Conservation (phyloP, 2,113 vertebrate genomes). For the Sciurus niger region DNA sequence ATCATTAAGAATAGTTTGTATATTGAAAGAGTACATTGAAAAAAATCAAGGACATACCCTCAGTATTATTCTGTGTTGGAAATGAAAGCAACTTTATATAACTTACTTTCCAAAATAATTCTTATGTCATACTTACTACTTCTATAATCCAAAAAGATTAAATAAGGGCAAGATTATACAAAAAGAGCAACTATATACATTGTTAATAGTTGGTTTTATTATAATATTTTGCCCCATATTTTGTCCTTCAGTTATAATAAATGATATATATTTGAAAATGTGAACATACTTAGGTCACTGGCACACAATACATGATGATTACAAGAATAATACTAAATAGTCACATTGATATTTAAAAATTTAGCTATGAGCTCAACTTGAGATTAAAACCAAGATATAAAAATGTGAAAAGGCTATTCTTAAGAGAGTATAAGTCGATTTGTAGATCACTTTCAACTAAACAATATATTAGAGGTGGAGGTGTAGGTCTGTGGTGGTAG, state of each 20-base stretch:
- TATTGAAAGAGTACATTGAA: neutral
- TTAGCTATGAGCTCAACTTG: neutral
- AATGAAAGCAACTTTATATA: neutral
- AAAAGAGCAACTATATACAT: neutral
- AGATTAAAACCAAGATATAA: neutral
- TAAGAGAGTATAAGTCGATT: neutral
- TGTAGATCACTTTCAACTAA: neutral
- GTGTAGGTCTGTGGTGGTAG: too few species aligned
- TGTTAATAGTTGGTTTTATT: neutral
- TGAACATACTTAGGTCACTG: neutral
- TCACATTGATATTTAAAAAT: neutral
- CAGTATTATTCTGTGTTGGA: neutral
- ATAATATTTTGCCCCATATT: neutral
- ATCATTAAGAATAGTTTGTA: neutral
- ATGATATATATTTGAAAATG: neutral
- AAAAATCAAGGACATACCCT: neutral
- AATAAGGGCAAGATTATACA: neutral
- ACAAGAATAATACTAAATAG: neutral
- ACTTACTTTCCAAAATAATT: neutral
- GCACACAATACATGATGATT: neutral
- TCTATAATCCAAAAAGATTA: neutral
- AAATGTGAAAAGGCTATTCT: neutral
- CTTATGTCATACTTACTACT: neutral
- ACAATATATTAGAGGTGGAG: neutral
- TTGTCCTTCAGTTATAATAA: neutral